Base-by-base conservation (phyloP, 2,888 invertebrate species). In the Hypomecis punctinalis region DNA sequence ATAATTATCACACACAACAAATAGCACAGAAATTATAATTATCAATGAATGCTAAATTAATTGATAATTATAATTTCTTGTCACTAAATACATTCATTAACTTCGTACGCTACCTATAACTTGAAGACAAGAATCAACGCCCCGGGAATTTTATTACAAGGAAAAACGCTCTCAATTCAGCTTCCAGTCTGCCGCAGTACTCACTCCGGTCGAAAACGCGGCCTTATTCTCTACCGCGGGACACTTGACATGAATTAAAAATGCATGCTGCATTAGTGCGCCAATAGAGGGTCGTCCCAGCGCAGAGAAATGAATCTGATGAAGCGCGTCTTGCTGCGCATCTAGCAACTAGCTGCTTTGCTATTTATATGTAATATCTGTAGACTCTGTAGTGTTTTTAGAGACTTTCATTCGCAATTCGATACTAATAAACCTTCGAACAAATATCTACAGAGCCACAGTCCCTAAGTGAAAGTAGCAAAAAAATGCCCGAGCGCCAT, bases 231-330 rank as follows among this genome's bases (percentile, higher is more conserved):
- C 72, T 67, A 83, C 84, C 65, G 45, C 48, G 65, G 57, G 86
- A 82, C 88, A 84, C 89, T 89, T 89, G 89, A 89, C 89, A 85
- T 85, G 87, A 88, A 90, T 91, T 90, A 90, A 91, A 90, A 90
- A 90, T 90, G 86, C 86, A 90, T 80, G 84, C 75, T 82, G 85
- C 89, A 90, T 90, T 89, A 89, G 89, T 82, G 85, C 81, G 72
- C 82, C 85, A 86, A 86, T 71, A 67, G 69, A 66, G 66, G 59
- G 66, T 58, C 64, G 54, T 61, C 61, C 67, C 58, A 59, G 67
- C 67, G 68, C 68, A 69, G 71, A 59, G 68, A 65, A 69, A 70
- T 67, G 68, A 65, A 57, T 53, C 61, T 47, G 68, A 70, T 67
- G 68, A 65, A 57, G 57, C 61, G 47, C 48, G 45, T 55, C 35